Evolutionary conservation across 2,113 vertebrate genomes (phyloP).

Genomic region (Hystrix brachyura): DNA sequence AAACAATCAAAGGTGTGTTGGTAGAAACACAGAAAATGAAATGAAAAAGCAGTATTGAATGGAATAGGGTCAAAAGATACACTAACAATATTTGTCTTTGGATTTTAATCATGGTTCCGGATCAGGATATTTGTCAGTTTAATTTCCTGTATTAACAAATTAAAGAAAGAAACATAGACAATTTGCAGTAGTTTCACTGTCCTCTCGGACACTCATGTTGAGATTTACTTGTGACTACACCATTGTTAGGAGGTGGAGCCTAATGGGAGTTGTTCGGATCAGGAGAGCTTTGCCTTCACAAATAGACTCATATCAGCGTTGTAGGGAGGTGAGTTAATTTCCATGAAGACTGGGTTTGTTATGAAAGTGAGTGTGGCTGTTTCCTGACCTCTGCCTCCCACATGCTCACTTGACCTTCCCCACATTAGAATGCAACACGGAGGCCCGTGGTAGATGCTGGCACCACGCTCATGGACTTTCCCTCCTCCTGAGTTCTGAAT

Average conservation of each 20-base stretch:
- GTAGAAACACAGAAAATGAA: not conserved
- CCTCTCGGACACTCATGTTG: not conserved
- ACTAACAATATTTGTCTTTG: not conserved
- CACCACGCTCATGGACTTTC: not conserved
- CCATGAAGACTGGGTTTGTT: not conserved
- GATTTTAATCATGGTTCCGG: not conserved
- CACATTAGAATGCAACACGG: not conserved
- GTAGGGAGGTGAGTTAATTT: not conserved
- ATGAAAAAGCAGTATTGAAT: not conserved
- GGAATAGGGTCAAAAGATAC: not conserved
- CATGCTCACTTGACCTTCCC: not conserved
- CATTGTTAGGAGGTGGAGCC: not conserved
- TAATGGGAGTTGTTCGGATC: not conserved
- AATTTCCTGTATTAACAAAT: not conserved
- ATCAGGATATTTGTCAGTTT: not conserved
- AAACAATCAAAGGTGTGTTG: not conserved
- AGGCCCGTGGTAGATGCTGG: not conserved
- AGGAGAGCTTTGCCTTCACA: not conserved
- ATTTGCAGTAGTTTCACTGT: too few species aligned
- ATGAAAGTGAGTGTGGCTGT: not conserved
- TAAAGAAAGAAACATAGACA: not conserved
- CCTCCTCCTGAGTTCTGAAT: not conserved
- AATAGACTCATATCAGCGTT: too few species aligned
- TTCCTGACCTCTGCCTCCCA: not conserved
- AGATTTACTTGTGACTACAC: not conserved